phyloP scores from a whole-genome alignment of 2,888 invertebrate genomes.

The Patella caerulea region DNA sequence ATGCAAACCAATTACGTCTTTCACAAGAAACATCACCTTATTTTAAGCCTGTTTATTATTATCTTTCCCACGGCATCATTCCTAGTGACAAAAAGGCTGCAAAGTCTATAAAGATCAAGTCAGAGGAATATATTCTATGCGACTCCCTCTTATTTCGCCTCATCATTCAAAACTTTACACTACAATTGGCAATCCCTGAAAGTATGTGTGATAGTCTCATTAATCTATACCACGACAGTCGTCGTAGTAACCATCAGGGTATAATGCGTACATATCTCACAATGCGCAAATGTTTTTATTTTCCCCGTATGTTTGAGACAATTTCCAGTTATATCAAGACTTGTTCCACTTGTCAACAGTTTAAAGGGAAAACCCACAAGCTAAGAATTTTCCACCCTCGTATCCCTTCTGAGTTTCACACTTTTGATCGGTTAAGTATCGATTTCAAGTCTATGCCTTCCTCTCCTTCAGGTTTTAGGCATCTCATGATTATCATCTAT shows the following conservation, averaged over 20 bases:
- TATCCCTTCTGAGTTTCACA: not conserved
- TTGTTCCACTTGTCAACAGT: not conserved
- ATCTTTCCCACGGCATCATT: not conserved
- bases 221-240: no score
- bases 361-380: not conserved
- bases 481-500: not conserved
- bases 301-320: not conserved
- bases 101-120: not conserved
- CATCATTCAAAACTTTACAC: not conserved
- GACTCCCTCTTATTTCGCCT: not conserved
- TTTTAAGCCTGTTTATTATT: not conserved
- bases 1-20: no score
- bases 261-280: not conserved
- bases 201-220: not conserved
- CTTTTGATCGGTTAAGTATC: constrained; percentile 1
- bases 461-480: not conserved
- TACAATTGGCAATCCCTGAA: constrained; percentile 5
- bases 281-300: not conserved
- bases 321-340: not conserved
- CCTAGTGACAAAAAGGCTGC: not conserved
- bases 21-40: no score
- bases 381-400: not conserved
- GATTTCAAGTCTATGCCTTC: not conserved
- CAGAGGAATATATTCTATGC: not conserved
- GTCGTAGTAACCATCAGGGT: not conserved